Conservation (phyloP, 2,888 invertebrate genomes). For the Tipula vernalis region DNA sequence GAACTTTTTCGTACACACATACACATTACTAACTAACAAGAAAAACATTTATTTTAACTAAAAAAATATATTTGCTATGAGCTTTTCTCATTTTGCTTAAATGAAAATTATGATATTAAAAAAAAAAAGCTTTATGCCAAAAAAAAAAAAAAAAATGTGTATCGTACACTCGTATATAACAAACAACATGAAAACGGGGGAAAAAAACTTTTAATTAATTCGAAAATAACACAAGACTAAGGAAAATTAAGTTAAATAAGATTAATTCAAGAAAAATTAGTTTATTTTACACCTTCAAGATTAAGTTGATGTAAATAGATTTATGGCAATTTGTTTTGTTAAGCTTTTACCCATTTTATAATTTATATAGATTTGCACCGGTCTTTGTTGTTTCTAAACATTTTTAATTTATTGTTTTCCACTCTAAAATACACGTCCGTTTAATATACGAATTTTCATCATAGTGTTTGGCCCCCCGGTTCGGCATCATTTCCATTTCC, state of each 20-base stretch:
- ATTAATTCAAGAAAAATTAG: neutral
- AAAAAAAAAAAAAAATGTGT: neutral
- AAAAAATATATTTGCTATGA: neutral
- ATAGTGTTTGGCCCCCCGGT: neutral
- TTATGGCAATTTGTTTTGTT: neutral
- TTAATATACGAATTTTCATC: neutral
- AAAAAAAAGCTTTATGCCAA: neutral
- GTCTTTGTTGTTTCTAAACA: neutral
- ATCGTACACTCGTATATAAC: neutral
- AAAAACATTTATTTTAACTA: neutral
- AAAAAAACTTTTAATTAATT: neutral
- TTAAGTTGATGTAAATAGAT: neutral
- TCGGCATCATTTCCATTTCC: neutral
- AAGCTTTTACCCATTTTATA: neutral
- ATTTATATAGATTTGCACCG: neutral
- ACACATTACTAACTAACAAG: neutral
- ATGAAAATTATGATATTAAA: neutral
- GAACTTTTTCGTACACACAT: neutral
- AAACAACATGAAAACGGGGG: neutral
- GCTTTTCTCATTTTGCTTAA: neutral
- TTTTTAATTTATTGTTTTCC: neutral
- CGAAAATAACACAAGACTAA: neutral
- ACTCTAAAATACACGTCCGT: neutral
- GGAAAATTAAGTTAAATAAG: neutral
- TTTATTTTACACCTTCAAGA: neutral